phyloP scores from a whole-genome alignment of 2,888 invertebrate genomes.

The Onthophagus sagittarius region DNA sequence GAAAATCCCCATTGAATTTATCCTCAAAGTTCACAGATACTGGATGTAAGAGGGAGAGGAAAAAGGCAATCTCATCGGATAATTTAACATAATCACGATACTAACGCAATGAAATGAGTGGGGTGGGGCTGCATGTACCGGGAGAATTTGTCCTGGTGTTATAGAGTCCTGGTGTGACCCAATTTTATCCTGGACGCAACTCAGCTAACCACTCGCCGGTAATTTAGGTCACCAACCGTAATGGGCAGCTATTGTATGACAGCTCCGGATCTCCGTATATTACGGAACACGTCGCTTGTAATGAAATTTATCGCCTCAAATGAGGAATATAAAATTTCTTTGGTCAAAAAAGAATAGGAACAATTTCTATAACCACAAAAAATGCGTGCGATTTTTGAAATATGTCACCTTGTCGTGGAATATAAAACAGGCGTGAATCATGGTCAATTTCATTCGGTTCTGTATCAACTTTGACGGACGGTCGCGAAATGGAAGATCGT shows the following conservation, averaged over 20 bases:
- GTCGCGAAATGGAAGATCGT: not conserved
- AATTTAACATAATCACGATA: not conserved
- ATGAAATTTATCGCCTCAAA: not conserved
- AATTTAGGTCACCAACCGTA: not conserved
- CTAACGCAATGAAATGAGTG: not conserved
- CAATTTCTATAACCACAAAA: not conserved
- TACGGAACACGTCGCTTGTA: not conserved
- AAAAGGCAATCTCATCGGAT: not conserved
- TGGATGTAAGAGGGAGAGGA: not conserved
- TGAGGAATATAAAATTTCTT: not conserved
- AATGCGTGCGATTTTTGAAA: not conserved
- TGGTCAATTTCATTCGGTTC: not conserved
- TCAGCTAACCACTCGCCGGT: not conserved
- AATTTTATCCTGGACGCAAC: not conserved
- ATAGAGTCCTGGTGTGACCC: not conserved
- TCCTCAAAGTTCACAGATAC: not conserved
- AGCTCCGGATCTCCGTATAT: not conserved
- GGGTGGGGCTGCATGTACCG: not conserved
- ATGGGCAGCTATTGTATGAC: not conserved
- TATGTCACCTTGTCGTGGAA: not conserved
- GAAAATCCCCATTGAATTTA: not conserved
- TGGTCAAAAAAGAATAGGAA: not conserved
- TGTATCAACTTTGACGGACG: not conserved
- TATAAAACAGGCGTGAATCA: not conserved
- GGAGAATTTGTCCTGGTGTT: not conserved